Base-by-base conservation (phyloP, 2,888 invertebrate genomes). In the Plusia festucae region DNA sequence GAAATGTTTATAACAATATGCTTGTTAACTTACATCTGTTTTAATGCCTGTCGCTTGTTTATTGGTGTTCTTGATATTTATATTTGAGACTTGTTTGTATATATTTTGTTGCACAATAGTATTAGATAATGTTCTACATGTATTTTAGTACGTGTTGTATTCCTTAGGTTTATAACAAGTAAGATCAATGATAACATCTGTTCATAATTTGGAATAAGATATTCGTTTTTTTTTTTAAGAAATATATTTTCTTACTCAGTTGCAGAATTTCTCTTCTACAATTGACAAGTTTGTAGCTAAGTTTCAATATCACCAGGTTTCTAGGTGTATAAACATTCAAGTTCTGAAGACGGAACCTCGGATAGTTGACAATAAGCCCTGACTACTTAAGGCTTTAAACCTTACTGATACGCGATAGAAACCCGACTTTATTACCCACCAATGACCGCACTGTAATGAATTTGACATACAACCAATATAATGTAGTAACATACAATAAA, bases 361-460 rank as follows among this genome's bases (percentile, higher is more conserved):
- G 24, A 8, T 5, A 51, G n/a, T 46, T 59, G 58, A 61, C 55
- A 70, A 61, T 65, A 73, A 70, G 59, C 59, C 61, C 18, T 8
- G 11, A 32, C 60, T 76, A 65, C 68, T 77, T 68, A 54, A 52
- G 46, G 51, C 56, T 49, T 52, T 73, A 73, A 76, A 76, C 55
- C 32, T 61, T 53, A 44, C 66, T 65, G 59, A 76, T 65, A 65
- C 53, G 56, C 61, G 59, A 76, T 81, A 83, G 70, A 79, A 74
- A 80, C 62, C 54, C 61, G 30, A 79, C 53, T 85, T 87, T 85
- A 87, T 70, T 76, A 71, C 60, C 55, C 64, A 70, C 65, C 75
- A 70, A 75, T 81, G 81, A 78, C 70, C 70, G 68, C 68, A 58
- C 70, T 73, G 75, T 83, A 82, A 78, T 69, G 70, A 78, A 76